These are phyloP conservation scores for Eulacestoma nigropectus DNA, from an alignment of 2,113 vertebrate genomes.

Conservation along the genomic window DNA sequence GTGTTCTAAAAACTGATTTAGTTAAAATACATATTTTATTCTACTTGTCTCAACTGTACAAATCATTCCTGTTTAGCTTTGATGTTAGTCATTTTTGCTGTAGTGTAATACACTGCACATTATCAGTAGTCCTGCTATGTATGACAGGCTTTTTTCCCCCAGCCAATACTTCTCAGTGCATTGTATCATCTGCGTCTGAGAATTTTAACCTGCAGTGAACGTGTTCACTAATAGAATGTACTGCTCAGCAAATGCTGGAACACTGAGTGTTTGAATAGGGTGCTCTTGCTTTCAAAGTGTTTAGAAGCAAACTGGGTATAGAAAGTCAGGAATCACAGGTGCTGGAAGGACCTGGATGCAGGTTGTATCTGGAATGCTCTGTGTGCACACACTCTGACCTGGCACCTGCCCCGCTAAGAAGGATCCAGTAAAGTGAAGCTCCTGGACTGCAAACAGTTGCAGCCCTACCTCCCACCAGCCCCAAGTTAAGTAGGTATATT, in stretches of 20 bases:
- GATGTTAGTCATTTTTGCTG: conserved; percentile 20
- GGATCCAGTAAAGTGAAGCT: neutral
- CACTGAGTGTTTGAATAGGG: conserved; percentile 7
- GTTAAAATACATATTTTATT: conserved; percentile 56
- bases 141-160: neutral
- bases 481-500: neutral
- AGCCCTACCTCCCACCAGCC: neutral
- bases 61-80: conserved; percentile 31
- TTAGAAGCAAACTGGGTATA: neutral
- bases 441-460: neutral
- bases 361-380: neutral
- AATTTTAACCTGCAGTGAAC: conserved; percentile 19
- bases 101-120: neutral
- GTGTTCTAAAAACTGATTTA: conserved; percentile 46
- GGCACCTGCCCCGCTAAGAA: neutral
- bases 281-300: conserved; percentile 7
- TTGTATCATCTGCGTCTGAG: neutral
- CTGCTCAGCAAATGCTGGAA: conserved; percentile 11
- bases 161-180: conserved; percentile 13
- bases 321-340: neutral
- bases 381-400: neutral
- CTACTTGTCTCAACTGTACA: conserved; percentile 18
- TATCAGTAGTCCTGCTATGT: conserved; percentile 11
- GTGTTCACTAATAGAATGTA: neutral
- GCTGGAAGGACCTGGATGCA: neutral